phyloP scores from a whole-genome alignment of 2,113 vertebrate species.

The Ciconia boyciana region DNA sequence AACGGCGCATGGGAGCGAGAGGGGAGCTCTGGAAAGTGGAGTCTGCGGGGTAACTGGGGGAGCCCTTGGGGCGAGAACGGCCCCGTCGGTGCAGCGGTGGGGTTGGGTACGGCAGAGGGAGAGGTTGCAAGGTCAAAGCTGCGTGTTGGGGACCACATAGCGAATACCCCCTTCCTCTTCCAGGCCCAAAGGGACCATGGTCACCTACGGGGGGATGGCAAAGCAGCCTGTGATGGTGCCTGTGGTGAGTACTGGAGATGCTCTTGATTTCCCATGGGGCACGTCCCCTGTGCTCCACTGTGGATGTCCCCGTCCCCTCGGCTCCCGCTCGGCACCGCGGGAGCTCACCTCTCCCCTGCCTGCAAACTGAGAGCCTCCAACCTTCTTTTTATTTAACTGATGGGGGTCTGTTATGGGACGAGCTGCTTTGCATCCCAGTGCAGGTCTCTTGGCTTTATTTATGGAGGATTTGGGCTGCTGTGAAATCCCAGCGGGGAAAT shows the following conservation, averaged over 20 bases:
- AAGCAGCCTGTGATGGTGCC: conserved; percentile 90
- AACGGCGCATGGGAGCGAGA: background rate
- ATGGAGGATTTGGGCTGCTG: background rate
- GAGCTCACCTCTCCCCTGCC: background rate
- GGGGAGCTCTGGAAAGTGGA: background rate
- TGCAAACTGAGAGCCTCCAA: background rate
- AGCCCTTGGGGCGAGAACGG: background rate
- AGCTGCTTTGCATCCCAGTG: rapidly evolving
- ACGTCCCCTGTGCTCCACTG: background rate
- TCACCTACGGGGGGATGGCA: conserved; percentile 97
- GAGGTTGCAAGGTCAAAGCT: background rate
- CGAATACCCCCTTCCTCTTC: background rate
- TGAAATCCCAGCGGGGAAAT: background rate
- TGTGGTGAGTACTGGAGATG: conserved; percentile 79
- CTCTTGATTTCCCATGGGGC: background rate
- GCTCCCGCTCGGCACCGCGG: background rate
- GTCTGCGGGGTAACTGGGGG: background rate
- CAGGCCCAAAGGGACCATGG: conserved; percentile 89
- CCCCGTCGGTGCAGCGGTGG: rapidly evolving
- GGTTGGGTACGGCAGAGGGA: rapidly evolving
- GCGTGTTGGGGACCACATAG: background rate
- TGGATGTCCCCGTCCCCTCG: background rate
- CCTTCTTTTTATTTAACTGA: background rate
- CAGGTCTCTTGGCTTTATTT: background rate
- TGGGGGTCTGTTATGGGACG: rapidly evolving